phyloP scores from a whole-genome alignment of 2,113 vertebrate genomes.

The Spizaetus ornatus region DNA sequence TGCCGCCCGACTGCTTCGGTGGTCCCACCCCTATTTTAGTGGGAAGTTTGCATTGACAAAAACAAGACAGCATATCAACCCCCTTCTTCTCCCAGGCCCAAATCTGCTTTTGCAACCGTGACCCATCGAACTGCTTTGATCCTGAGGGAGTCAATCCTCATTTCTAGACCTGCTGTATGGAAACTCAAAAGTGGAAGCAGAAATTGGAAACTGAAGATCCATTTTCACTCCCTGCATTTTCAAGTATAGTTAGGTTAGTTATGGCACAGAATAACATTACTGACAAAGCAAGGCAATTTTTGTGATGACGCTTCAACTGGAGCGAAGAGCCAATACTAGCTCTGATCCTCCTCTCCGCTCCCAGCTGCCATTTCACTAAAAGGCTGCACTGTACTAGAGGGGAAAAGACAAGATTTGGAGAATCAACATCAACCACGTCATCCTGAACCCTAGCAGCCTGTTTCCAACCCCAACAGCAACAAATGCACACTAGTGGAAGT shows the following conservation, averaged over 20 bases:
- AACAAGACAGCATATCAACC: neutral
- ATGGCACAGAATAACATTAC: neutral
- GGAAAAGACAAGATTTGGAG: neutral
- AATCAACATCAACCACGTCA: neutral
- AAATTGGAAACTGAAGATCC: neutral
- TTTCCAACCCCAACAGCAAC: neutral
- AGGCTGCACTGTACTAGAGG: neutral
- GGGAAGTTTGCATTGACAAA: constrained; percentile 17
- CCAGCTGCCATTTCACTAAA: neutral
- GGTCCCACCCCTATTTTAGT: neutral
- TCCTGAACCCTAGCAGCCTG: neutral
- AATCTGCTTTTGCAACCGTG: neutral
- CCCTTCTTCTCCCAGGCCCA: neutral
- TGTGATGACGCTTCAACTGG: neutral
- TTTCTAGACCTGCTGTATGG: neutral
- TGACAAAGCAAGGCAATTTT: neutral
- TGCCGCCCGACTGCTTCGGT: neutral
- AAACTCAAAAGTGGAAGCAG: neutral
- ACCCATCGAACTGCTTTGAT: neutral
- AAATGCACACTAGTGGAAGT: neutral
- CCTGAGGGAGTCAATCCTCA: neutral
- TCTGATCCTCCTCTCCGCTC: neutral
- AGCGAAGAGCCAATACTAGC: neutral
- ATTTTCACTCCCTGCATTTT: neutral
- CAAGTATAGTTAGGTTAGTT: constrained; percentile 18